These are phyloP conservation scores for Bombus picipes DNA, from an alignment of 1,140 invertebrate species.

Conservation along the genomic window DNA sequence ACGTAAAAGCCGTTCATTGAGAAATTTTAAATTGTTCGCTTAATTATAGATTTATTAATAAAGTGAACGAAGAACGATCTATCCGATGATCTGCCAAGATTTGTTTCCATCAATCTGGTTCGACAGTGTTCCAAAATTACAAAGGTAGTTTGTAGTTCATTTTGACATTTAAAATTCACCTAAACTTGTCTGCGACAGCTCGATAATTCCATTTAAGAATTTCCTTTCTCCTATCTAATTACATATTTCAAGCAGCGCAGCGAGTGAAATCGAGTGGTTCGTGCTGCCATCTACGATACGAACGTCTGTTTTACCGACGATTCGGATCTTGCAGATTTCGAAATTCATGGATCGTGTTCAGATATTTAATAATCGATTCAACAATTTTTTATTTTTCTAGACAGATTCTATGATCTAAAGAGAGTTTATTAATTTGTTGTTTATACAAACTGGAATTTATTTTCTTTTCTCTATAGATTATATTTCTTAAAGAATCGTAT, in stretches of 20 bases:
- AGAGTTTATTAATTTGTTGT: background rate
- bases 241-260: background rate
- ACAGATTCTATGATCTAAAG: background rate
- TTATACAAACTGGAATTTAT: background rate
- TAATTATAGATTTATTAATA: constrained; percentile 2
- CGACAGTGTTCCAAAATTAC: constrained; percentile 25
- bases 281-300: constrained; percentile 61
- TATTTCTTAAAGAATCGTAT: background rate
- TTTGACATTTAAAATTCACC: background rate
- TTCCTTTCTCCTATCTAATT: constrained; percentile 16
- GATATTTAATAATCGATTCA: background rate
- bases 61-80: background rate
- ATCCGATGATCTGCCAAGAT: background rate
- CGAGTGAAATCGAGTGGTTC: constrained; percentile 25
- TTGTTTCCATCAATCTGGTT: constrained; percentile 23
- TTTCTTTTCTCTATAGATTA: background rate
- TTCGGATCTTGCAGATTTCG: background rate
- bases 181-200: background rate
- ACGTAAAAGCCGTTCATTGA: background rate
- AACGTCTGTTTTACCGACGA: constrained; percentile 57
- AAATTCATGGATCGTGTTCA: background rate
- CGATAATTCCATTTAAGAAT: constrained; percentile 4
- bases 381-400: background rate
- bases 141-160: constrained; percentile 4
- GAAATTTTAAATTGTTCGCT: background rate